Base-by-base conservation (phyloP, 2,888 invertebrate species). In the Dastarcus helophoroides region DNA sequence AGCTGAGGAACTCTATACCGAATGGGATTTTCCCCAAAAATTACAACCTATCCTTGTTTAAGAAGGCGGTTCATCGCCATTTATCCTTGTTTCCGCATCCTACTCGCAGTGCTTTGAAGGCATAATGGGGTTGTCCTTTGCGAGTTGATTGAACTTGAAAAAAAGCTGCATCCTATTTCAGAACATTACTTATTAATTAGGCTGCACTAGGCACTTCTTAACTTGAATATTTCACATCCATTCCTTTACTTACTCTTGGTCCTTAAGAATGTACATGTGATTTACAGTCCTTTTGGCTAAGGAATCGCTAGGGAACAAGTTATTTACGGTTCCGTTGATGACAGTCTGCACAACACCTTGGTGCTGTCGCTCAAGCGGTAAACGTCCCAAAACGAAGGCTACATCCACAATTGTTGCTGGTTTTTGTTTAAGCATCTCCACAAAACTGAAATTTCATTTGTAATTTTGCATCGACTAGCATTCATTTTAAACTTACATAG, bases 311-410 rank as follows among this genome's bases (percentile, higher is more conserved):
- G 56, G 54, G 36, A 56, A 57, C 28, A 56, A 27, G 19, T 28
- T 35, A 4, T 35, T 11, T 2, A 46, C 31, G 28, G 46, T 38
- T 2, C 36, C 35, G 6, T 46, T 48, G 0, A 5, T 5, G 1
- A 39, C 37, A 14, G 50, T 43, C 15, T 38, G 33, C 14, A 66
- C 47, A 0, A 68, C 50, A 0, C 63, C 68, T 3, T 49, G 48
- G 44, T 69, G 69, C 58, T 58, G 59, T 8, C 69, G 56, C 49
- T 68, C 68, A 34, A 52, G 46, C 1, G 62, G 53, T 27, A 67
- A 51, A 5, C 68, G 59, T 2, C 60, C 58, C 51, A 65, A 50
- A 26, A 62, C 44, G 47, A 69, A 70, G 1, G 59, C 54, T 1
- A 69, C 61, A 39, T 67, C 63, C 40, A 64, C 58, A 34, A 46